These are phyloP conservation scores for Todiramphus saurophagus DNA, from an alignment of 2,113 vertebrate genomes.

Conservation along the genomic window DNA sequence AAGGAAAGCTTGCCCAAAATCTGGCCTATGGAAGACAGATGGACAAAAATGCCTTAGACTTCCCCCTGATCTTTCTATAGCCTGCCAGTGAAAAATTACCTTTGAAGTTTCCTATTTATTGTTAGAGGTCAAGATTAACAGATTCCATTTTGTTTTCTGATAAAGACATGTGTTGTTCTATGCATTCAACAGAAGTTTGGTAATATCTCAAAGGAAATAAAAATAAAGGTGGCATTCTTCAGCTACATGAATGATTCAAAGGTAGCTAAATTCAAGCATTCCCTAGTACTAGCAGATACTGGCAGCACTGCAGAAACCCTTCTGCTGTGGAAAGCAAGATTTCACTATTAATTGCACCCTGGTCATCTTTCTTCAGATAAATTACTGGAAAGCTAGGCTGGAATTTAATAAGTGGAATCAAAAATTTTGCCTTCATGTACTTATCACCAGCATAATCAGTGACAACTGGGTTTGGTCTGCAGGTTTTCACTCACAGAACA, in stretches of 20 bases:
- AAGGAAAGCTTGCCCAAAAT: neutral
- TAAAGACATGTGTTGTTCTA: neutral
- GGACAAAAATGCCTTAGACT: neutral
- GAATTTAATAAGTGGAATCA: neutral
- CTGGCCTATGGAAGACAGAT: neutral
- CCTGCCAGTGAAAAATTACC: neutral
- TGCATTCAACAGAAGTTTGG: neutral
- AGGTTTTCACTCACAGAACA: neutral
- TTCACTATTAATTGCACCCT: neutral
- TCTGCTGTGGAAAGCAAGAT: neutral
- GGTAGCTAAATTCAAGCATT: neutral
- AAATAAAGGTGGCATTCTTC: neutral
- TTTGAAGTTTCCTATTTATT: neutral
- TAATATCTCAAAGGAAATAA: neutral
- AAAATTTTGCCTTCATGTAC: neutral
- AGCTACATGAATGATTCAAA: neutral
- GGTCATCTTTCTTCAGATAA: neutral
- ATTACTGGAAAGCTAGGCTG: neutral
- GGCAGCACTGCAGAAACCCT: neutral
- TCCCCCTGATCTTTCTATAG: neutral
- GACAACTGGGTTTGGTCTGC: neutral
- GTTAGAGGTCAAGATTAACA: neutral
- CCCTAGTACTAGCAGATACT: neutral
- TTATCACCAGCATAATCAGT: neutral
- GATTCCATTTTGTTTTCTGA: neutral